These are phyloP conservation scores for Struthio camelus DNA, from an alignment of 2,113 vertebrate genomes.

Conservation along the genomic window DNA sequence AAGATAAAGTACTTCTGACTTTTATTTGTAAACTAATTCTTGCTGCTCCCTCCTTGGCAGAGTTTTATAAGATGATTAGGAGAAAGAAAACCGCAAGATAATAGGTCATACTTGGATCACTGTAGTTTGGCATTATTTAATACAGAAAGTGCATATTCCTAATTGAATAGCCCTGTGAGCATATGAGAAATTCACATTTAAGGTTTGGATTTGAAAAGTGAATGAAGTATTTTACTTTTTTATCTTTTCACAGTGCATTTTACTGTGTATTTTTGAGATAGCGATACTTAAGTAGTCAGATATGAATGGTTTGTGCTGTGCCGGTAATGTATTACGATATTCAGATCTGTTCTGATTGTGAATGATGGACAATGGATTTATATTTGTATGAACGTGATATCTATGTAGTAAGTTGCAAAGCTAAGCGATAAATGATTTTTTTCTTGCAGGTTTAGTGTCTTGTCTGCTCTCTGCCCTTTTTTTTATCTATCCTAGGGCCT, in stretches of 20 bases:
- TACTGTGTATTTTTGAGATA: slow-evolving; percentile 16
- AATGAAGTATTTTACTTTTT: slow-evolving; percentile 34
- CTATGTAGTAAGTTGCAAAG: neutral
- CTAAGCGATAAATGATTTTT: neutral
- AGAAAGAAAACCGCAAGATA: neutral
- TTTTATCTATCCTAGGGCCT: neutral
- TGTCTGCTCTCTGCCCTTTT: neutral
- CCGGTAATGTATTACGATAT: neutral
- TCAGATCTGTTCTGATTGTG: neutral
- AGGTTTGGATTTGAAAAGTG: slow-evolving; percentile 9
- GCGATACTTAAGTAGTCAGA: slow-evolving; percentile 12
- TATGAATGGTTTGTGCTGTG: neutral
- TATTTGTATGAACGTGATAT: neutral
- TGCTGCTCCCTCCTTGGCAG: neutral
- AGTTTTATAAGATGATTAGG: neutral
- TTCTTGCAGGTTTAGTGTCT: neutral
- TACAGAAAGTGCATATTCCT: neutral
- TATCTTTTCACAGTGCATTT: neutral
- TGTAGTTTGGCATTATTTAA: neutral
- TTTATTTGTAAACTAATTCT: neutral
- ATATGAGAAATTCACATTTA: neutral
- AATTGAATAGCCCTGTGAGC: neutral
- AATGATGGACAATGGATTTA: neutral
- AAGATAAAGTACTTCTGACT: neutral
- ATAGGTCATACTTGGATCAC: neutral